A percentile compares a stretch with the other conserved stretches of the same genome.
phyloP scores from a whole-genome alignment of 2,888 invertebrate genomes.

The Stenodera caucasica region DNA sequence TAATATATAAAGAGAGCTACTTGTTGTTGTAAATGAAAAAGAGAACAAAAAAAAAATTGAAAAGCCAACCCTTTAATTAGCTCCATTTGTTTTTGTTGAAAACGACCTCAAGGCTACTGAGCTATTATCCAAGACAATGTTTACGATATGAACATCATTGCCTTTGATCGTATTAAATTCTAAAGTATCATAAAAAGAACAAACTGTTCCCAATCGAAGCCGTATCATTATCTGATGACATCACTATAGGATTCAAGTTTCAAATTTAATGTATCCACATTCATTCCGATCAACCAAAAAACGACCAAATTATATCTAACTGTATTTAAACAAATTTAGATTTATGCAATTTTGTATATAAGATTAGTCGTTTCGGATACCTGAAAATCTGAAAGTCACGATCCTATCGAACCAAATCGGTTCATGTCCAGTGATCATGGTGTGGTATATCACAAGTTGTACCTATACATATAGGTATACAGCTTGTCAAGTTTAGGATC shows the following conservation, averaged over 20 bases:
- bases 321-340: too few species aligned
- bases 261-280: background rate
- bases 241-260: background rate
- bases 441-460: constrained; percentile 24
- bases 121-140: constrained; percentile 7
- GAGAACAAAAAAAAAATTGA: background rate
- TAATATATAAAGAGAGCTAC: constrained; percentile 3
- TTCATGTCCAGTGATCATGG: constrained; percentile 21
- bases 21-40: background rate
- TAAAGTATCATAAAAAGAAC: background rate
- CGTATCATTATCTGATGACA: background rate
- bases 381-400: background rate
- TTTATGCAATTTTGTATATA: too few species aligned
- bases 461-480: too few species aligned
- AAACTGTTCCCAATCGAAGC: background rate
- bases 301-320: too few species aligned
- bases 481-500: constrained; percentile 23
- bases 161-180: background rate
- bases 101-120: constrained; percentile 1
- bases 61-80: constrained; percentile 11
- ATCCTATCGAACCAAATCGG: constrained; percentile 12
- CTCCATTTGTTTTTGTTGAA: constrained; percentile 8
- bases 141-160: background rate
- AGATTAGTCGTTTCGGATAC: too few species aligned
- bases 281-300: background rate